Evolutionary conservation across 2,888 invertebrate genomes (phyloP).

Genomic region (Neoascia interrupta): DNA sequence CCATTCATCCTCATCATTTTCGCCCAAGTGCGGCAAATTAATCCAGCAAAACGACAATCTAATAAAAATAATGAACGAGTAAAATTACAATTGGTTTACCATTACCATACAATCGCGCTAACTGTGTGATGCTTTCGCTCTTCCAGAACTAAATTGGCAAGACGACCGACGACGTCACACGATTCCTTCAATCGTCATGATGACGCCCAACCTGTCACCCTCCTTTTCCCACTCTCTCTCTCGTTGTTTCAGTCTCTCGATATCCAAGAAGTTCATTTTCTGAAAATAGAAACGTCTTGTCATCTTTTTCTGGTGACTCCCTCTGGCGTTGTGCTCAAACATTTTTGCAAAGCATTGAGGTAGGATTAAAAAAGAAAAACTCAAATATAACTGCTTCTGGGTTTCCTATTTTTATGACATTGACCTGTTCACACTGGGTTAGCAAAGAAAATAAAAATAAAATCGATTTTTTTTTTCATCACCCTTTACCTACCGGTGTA

Average conservation of each 20-base stretch:
- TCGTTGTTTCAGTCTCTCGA: too few species aligned
- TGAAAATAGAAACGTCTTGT: background rate
- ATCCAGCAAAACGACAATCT: conserved; percentile 47
- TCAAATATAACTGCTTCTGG: background rate
- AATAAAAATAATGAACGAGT: conserved; percentile 57
- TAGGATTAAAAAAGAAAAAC: conserved; percentile 3
- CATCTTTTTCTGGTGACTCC: background rate
- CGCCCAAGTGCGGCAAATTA: conserved; percentile 36
- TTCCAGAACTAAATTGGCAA: too few species aligned
- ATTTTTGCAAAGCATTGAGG: background rate
- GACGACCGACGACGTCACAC: conserved; percentile 10
- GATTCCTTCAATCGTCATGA: too few species aligned
- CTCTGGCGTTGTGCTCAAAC: background rate
- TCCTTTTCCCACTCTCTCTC: background rate
- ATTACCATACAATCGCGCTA: conserved; percentile 14
- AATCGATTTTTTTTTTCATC: too few species aligned
- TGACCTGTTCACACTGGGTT: conserved; percentile 35
- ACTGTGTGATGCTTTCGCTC: background rate
- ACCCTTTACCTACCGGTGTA: too few species aligned
- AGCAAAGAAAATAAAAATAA: conserved; percentile 12
- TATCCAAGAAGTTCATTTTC: background rate
- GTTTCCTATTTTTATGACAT: conserved; percentile 23
- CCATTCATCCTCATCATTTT: background rate
- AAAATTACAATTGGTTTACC: conserved; percentile 39
- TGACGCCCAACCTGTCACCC: background rate